phyloP scores from a whole-genome alignment of 2,113 vertebrate species.

The Corythornis madagascariensis region DNA sequence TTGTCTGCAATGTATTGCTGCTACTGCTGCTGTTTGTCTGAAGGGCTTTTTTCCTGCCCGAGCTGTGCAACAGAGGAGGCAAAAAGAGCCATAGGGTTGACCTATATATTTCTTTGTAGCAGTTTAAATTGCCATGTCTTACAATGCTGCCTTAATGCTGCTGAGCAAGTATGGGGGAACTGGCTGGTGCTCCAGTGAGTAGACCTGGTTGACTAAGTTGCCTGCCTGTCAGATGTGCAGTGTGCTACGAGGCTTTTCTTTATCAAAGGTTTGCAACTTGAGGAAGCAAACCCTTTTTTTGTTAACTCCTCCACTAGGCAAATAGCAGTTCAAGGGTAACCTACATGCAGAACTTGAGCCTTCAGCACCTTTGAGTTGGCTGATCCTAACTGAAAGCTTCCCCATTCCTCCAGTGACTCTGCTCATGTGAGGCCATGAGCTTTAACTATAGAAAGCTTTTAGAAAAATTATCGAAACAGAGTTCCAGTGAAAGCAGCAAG shows the following conservation, averaged over 20 bases:
- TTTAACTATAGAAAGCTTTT: not conserved
- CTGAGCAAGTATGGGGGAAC: not conserved
- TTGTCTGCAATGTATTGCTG: not conserved
- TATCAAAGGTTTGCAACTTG: not conserved
- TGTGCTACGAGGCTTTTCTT: not conserved
- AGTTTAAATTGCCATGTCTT: not conserved
- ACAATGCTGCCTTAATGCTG: not conserved
- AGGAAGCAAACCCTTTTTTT: not conserved
- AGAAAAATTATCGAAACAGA: not conserved
- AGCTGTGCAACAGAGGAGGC: not conserved
- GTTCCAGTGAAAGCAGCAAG: not conserved
- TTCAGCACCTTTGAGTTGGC: slow-evolving; percentile 4
- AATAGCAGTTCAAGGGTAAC: not conserved
- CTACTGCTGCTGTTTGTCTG: not conserved
- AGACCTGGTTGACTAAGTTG: not conserved
- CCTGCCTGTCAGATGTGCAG: not conserved
- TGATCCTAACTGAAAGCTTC: not conserved
- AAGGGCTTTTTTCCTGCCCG: not conserved
- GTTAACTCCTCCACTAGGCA: not conserved
- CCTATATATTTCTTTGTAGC: slow-evolving; percentile 12
- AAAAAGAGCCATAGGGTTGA: slow-evolving; percentile 9
- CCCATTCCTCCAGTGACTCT: not conserved
- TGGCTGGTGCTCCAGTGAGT: not conserved
- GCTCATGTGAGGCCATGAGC: not conserved
- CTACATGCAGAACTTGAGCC: not conserved